Evolutionary conservation across 2,797 vertebrate genomes (phyloP).

Genomic region (Danio tinwini): DNA sequence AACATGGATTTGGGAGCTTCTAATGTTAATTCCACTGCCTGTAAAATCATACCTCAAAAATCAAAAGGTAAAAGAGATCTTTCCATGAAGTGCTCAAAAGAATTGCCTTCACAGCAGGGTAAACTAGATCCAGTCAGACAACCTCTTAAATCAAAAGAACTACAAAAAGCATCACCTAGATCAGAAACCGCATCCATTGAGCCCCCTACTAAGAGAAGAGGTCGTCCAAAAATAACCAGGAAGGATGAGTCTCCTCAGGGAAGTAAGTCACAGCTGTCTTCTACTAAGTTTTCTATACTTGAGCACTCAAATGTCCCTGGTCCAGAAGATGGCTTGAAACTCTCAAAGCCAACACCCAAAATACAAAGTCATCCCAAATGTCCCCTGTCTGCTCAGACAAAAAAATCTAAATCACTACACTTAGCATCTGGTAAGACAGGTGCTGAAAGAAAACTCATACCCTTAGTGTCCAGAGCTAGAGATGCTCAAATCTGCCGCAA

Average conservation of each 20-base stretch:
- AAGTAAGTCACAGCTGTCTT: constrained; percentile 57
- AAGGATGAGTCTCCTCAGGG: constrained; percentile 15
- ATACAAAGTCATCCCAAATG: constrained; percentile 89
- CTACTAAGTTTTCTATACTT: constrained; percentile 29
- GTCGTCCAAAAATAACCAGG: constrained; percentile 78
- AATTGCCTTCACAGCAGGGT: constrained; percentile 60
- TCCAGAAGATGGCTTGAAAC: constrained; percentile 81
- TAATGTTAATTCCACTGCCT: constrained; percentile 54
- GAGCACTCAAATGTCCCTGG: constrained; percentile 81
- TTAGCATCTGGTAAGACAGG: constrained; percentile 70
- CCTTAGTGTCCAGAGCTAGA: constrained; percentile 66
- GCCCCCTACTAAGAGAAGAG: constrained; percentile 79
- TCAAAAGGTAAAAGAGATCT: constrained; percentile 65
- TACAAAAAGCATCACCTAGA: constrained; percentile 55
- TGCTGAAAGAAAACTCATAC: constrained; percentile 69
- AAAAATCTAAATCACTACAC: constrained; percentile 77
- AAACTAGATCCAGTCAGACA: constrained; percentile 63
- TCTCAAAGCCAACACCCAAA: constrained; percentile 83
- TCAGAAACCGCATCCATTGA: constrained; percentile 70
- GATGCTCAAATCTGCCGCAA: constrained; percentile 72
- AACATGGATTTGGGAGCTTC: constrained; percentile 69
- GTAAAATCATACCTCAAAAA: constrained; percentile 53
- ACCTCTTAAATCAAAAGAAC: constrained; percentile 65
- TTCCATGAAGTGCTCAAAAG: constrained; percentile 55
- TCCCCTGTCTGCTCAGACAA: constrained; percentile 64